Evolutionary conservation across 2,888 invertebrate species (phyloP).

Genomic region (Chloroclysta siterata): DNA sequence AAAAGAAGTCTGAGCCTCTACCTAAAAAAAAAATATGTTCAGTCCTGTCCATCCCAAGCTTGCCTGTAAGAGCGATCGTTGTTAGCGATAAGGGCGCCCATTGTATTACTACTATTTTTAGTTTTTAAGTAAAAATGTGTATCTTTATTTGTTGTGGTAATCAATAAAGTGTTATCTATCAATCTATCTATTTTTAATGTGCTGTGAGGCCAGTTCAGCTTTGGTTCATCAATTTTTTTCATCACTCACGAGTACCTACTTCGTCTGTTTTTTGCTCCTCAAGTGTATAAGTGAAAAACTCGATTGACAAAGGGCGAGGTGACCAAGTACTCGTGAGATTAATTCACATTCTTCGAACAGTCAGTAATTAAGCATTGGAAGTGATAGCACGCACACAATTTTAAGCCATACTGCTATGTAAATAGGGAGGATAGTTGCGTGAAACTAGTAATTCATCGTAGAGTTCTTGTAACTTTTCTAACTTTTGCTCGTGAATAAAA

Average conservation of each 20-base stretch:
- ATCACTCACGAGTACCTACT: background rate
- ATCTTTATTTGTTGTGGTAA: too few relatives aligned
- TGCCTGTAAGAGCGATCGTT: too few relatives aligned
- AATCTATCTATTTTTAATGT: too few relatives aligned
- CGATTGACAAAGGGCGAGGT: constrained; percentile 47
- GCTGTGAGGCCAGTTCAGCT: too few relatives aligned
- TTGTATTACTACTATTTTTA: too few relatives aligned
- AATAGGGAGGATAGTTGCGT: constrained; percentile 1
- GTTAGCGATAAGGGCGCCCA: too few relatives aligned
- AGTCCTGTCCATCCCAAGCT: too few relatives aligned
- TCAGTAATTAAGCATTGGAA: constrained; percentile 50
- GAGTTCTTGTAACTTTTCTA: constrained; percentile 22
- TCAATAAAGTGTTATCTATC: too few relatives aligned
- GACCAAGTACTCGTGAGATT: constrained; percentile 47
- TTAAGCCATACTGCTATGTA: constrained; percentile 4
- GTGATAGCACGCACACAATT: constrained; percentile 41
- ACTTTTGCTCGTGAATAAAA: constrained; percentile 32
- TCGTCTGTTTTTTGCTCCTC: constrained; percentile 12
- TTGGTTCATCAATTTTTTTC: background rate
- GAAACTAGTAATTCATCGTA: background rate
- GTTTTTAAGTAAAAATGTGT: too few relatives aligned
- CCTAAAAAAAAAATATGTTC: too few relatives aligned
- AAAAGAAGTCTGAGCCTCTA: too few relatives aligned
- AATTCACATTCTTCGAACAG: constrained; percentile 52
- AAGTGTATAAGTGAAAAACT: constrained; percentile 48